Conservation (phyloP, 1,140 invertebrate species). For the Aphelenchoides fujianensis region DNA sequence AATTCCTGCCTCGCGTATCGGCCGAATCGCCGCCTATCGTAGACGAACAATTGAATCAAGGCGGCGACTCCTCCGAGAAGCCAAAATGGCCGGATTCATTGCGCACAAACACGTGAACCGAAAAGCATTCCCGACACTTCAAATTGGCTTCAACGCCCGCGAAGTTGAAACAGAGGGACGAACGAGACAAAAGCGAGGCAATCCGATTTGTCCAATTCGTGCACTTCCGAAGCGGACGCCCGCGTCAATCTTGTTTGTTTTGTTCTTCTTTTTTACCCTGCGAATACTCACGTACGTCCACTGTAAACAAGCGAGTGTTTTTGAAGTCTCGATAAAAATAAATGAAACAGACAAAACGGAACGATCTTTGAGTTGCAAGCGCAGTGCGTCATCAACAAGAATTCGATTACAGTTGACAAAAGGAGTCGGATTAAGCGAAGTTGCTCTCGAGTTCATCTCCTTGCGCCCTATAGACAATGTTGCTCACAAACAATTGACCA, state of each 20-base stretch:
- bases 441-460: not conserved
- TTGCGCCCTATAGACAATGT: not conserved
- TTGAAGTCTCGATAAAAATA: too few species aligned
- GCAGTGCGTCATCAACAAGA: not conserved
- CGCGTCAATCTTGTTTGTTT: not conserved
- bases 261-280: not conserved
- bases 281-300: not conserved
- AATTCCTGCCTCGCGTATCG: not conserved
- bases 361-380: too few species aligned
- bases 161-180: too few species aligned
- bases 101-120: not conserved
- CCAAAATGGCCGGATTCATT: slow-evolving; percentile 2
- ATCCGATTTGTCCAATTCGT: not conserved
- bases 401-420: not conserved
- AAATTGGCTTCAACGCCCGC: too few species aligned
- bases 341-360: too few species aligned
- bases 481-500: not conserved
- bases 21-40: not conserved
- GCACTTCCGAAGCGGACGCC: not conserved
- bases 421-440: too few species aligned
- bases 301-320: too few species aligned
- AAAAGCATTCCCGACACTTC: not conserved
- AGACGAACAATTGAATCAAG: not conserved
- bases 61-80: not conserved
- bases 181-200: too few species aligned